A percentile compares a stretch with the other conserved stretches of the same genome.
These are phyloP conservation scores for Hyphantria cunea DNA, from an alignment of 1,140 invertebrate species.

Conservation along the genomic window DNA sequence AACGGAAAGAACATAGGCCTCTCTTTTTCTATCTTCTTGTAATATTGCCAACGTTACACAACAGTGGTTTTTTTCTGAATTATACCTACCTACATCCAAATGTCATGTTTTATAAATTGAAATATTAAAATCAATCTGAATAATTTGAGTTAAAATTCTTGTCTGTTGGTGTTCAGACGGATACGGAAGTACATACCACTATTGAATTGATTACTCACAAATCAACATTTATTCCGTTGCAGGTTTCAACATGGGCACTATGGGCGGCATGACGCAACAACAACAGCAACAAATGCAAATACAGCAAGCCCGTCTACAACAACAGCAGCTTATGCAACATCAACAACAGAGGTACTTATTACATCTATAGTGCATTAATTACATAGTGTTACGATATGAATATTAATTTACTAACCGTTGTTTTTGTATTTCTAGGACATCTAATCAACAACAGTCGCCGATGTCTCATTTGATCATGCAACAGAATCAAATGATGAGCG, in stretches of 20 bases:
- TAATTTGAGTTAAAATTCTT: too few relatives aligned
- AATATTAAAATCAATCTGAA: too few relatives aligned
- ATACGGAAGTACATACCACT: too few relatives aligned
- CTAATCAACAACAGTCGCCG: conserved; percentile 83
- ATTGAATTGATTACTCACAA: too few relatives aligned
- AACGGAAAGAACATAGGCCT: too few relatives aligned
- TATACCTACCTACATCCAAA: too few relatives aligned
- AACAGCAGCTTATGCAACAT: conserved; percentile 81
- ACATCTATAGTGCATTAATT: neutral
- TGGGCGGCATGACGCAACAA: conserved; percentile 72
- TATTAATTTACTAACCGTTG: conserved; percentile 4
- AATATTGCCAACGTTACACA: too few relatives aligned
- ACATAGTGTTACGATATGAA: neutral
- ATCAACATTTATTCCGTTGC: conserved; percentile 6
- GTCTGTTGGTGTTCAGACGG: too few relatives aligned
- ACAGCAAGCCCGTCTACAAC: conserved; percentile 81
- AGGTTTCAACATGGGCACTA: conserved; percentile 71
- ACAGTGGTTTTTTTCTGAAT: too few relatives aligned
- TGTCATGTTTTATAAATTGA: too few relatives aligned
- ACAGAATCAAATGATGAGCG: conserved; percentile 81
- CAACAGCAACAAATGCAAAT: conserved; percentile 78
- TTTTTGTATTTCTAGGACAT: conserved; percentile 58
- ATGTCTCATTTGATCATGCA: conserved; percentile 83
- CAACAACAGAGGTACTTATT: conserved; percentile 61
- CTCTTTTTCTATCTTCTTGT: too few relatives aligned